Evolutionary conservation across 37 sponge, comb jelly and placozoan species (phyloP).

Genomic region (Haliclona indistincta): DNA sequence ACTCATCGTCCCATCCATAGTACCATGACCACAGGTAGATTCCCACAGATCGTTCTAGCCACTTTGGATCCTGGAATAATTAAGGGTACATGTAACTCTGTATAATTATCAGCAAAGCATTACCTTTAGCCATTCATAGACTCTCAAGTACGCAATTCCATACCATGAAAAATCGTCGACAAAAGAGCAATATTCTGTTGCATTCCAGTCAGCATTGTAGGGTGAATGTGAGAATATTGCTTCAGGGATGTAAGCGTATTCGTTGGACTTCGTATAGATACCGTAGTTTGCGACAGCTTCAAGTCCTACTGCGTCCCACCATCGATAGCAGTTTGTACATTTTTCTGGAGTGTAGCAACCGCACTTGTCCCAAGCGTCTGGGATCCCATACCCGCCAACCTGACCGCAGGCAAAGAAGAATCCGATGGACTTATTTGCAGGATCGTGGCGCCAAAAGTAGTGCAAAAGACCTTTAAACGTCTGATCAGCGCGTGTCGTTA

Average conservation of each 20-base stretch:
- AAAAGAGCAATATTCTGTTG: conserved; percentile 14
- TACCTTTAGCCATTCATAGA: conserved; percentile 63
- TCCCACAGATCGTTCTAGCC: background rate
- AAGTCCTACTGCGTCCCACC: conserved; percentile 50
- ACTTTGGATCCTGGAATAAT: conserved; percentile 11
- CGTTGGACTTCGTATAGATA: conserved; percentile 27
- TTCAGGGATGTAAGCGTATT: conserved; percentile 4
- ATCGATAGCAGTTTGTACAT: conserved; percentile 47
- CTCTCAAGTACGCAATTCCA: conserved; percentile 52
- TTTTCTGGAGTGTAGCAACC: background rate
- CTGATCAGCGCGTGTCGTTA: conserved; percentile 16
- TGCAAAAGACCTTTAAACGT: conserved; percentile 28
- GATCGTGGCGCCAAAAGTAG: conserved; percentile 43
- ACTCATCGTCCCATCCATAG: conserved; percentile 22
- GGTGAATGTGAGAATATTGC: conserved; percentile 42
- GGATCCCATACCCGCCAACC: conserved; percentile 12
- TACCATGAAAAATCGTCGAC: conserved; percentile 62
- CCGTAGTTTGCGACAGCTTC: conserved; percentile 46
- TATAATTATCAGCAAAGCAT: background rate
- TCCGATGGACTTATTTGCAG: background rate
- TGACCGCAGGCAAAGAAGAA: conserved; percentile 57
- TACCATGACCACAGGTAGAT: conserved; percentile 23
- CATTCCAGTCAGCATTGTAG: conserved; percentile 54
- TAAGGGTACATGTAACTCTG: too few species aligned
- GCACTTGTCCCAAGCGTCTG: background rate